Evolutionary conservation across 2,797 vertebrate species (phyloP), one percentile per base, ranked within the genome.

Genomic region (Brachymystax lenok): DNA sequence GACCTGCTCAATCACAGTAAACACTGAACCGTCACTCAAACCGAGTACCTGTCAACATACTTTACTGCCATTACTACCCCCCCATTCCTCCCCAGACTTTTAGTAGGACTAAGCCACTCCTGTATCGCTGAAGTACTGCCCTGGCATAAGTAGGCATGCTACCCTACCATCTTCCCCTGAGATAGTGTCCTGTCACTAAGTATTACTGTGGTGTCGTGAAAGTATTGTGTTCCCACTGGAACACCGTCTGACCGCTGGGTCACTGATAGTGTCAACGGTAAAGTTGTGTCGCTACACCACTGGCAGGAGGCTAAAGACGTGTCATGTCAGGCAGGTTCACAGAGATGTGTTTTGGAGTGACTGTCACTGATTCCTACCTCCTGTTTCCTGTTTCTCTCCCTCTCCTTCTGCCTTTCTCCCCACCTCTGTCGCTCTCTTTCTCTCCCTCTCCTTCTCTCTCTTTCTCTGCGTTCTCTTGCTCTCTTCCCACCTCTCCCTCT

Each of bases 321-420:
- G 61, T 27, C 63, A 14, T 13, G 27, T 66, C 19, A n/a, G 27
- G 8, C 63, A 16, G 63, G 63, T 6, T 64, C 21, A 27, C 24
- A 28, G 24, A n/a, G 61, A 12, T 3, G 59, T 63, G 59, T 63
- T 6, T 63, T 21, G 21, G 21, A 21, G 5, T n/a, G 21, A 63
- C 19, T 63, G 6, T n/a, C 16, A 56, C 8, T 27, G 24, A 12
- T 56, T 69, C 40, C 77, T 46, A 66, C 66, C 69, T 35, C 71
- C 69, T 30, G 67, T 66, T 54, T 66, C 64, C 17, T 76, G 63
- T 69, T 14, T 61, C 33, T 59, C 50, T 78, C 71, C 72, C 28
- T 78, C 51, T 69, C 74, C 73, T 63, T 28, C 73, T 50, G 27
- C 56, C 46, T 70, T 27, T 12, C 66, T 28, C 33, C 69, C 70